Base-by-base conservation (phyloP, 1,140 invertebrate genomes). In the Drosophila triauraria region DNA sequence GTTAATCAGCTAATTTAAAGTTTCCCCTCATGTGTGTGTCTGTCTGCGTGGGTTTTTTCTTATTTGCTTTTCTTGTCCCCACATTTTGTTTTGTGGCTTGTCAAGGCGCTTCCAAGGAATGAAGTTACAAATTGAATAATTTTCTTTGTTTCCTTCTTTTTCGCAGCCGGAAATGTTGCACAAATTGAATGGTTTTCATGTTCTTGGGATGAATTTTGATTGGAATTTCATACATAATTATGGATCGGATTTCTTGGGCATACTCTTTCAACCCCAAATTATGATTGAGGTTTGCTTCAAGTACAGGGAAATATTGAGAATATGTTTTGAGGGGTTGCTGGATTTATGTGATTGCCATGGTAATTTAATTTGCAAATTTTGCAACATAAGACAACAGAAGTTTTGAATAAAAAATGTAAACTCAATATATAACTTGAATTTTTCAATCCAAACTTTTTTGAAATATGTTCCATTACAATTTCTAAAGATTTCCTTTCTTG, bases 1-100 rank as follows among this genome's bases (percentile, higher is more conserved):
- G 84, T 87, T 87, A 87, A 87, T 87, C 83, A 87, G 84, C 83
- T 88, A 87, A 87, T 87, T 87, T 87, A 88, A 87, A 87, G 77
- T 83, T 76, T 59, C 27, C 42, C 46, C 42, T 46, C 35, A 70
- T 77, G 64, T 40, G 25, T 60, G 43, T 17, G 4, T 27, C 30
- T 56, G 48, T 62, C 10, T 74, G 43, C 61, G 38, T 50, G 64
- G 58, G 44, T 58, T 48, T 57, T n/a, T 43, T 32, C 35, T 75
- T 72, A n/a, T 61, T 70, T 70, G 12, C 30, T 44, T 43, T 23
- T 63, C 35, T 38, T 75, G 10, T 38, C 8, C 46, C 12, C 44
- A 27, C 51, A 58, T 58, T 72, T 69, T 43, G 64, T 38, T 72
- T 50, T 72, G 69, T 51, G 53, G 53, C 30, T 72, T 70, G 65